Percentiles rank a stretch among this genome's conserved stretches.
phyloP scores from a whole-genome alignment of 2,113 vertebrate species.

The Probosciger aterrimus region DNA sequence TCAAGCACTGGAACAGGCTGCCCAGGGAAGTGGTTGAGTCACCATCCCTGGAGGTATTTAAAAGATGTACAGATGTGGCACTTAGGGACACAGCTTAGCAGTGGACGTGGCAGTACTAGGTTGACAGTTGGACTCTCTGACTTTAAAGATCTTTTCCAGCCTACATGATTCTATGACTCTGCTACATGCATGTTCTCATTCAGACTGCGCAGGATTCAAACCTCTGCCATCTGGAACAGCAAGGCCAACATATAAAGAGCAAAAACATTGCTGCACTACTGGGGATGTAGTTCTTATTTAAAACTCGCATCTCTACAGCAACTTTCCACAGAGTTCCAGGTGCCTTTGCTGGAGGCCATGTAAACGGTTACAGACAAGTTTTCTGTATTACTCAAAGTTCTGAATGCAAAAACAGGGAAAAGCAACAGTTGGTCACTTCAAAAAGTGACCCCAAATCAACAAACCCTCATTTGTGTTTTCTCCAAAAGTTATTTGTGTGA shows the following conservation, averaged over 20 bases:
- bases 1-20: neutral
- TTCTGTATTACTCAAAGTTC: neutral
- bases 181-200: neutral
- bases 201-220: neutral
- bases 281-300: neutral
- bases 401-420: neutral
- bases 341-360: neutral
- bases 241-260: neutral
- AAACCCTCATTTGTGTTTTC: neutral
- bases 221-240: neutral
- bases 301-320: neutral
- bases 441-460: neutral
- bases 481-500: neutral
- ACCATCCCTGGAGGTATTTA: neutral
- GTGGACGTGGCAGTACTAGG: too few species aligned
- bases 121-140: neutral
- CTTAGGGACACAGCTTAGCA: neutral
- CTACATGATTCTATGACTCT: neutral
- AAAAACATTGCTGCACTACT: neutral
- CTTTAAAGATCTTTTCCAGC: neutral
- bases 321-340: neutral
- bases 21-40: neutral
- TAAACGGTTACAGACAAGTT: neutral
- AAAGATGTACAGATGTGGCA: neutral
- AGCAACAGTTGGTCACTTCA: neutral